Evolutionary conservation across 2,888 invertebrate genomes (phyloP), one percentile per base, ranked within the genome.

Genomic region (Geotrupes spiniger): DNA sequence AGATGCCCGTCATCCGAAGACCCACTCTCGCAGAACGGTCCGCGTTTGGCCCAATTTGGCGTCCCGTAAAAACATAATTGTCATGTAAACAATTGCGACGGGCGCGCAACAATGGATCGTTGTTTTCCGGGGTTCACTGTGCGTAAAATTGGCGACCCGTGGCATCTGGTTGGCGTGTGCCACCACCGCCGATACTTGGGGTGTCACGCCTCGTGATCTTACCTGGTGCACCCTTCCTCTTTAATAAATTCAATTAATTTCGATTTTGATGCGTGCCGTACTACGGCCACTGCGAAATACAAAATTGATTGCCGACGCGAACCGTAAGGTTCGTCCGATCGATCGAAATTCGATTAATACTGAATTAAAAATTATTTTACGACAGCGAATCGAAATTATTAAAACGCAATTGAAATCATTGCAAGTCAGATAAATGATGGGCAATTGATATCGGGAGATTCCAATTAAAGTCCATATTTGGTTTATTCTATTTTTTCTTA

Each of bases 131-230:
- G 47, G 48, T 36, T 54, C 58, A 56, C 51, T 52, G 54, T 51
- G 57, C 60, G 57, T 58, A 57, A 60, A 60, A 60, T 60, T 60
- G 60, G 60, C 60, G 53, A 58, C 57, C 52, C 58, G 56, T 57
- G 60, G 51, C 58, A 56, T 58, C 60, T 60, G 60, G 60, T 51
- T 50, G 57, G 57, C 60, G 60, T 57, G 58, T 56, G 58, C 55
- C 42, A 42, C 55, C 42, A 42, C 31, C 46, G 36, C 38, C 36
- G 40, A 42, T 49, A 43, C 46, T 46, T 41, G 51, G 56, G 54
- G 54, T 53, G 56, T 52, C 53, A 54, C 54, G 56, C 52, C 51
- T 49, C 31, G 44, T 54, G 56, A 45, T 46, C 42, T 51, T 50
- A 47, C 51, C 45, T 51, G 51, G n/a, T 49, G 31, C 41, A 21